Conservation (phyloP, 2,888 invertebrate species). For the Idaea biselata region DNA sequence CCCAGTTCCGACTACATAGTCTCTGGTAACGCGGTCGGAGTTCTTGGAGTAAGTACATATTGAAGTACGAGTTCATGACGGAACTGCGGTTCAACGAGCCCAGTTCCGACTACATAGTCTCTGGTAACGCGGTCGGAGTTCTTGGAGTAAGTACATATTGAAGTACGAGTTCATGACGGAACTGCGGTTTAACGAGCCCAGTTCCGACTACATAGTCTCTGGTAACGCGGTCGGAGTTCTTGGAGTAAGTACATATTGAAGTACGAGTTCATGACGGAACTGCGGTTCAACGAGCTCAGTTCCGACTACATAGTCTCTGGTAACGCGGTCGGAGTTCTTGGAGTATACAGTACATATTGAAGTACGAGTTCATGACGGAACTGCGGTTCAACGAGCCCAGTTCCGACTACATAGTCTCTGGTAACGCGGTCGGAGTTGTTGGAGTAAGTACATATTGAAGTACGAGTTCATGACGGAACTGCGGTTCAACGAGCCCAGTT, state of each 20-base stretch:
- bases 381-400: constrained; percentile 67
- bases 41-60: constrained; percentile 68
- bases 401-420: constrained; percentile 81
- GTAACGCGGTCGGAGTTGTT: constrained; percentile 82
- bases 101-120: constrained; percentile 78
- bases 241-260: constrained; percentile 54
- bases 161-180: constrained; percentile 76
- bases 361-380: constrained; percentile 76
- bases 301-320: constrained; percentile 82
- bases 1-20: constrained; percentile 79
- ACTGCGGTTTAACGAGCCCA: constrained; percentile 65
- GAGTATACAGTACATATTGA: constrained; percentile 51
- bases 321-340: constrained; percentile 81
- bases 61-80: constrained; percentile 71
- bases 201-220: constrained; percentile 80
- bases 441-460: constrained; percentile 66
- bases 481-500: background rate
- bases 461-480: background rate
- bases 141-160: constrained; percentile 61
- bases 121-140: constrained; percentile 82
- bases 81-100: constrained; percentile 70
- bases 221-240: constrained; percentile 83
- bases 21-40: constrained; percentile 82
- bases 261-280: constrained; percentile 75
- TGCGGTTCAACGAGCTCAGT: constrained; percentile 67